phyloP scores from a whole-genome alignment of 2,797 vertebrate species.

The Oreortyx pictus region DNA sequence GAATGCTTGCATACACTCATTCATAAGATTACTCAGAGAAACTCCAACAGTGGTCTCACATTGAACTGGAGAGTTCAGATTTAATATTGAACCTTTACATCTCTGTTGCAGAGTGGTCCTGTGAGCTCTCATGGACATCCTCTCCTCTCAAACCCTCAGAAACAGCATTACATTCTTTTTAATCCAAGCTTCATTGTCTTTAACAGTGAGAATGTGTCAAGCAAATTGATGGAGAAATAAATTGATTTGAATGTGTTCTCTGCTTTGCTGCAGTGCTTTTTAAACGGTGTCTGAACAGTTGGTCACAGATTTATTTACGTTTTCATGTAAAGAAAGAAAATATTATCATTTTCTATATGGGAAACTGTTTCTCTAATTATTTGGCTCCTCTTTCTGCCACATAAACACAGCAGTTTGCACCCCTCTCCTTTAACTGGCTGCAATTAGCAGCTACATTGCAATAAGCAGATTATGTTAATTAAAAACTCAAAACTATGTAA shows the following conservation, averaged over 20 bases:
- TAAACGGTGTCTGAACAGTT: slow-evolving; percentile 59
- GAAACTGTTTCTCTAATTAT: slow-evolving; percentile 70
- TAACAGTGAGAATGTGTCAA: background rate
- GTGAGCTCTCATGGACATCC: rapidly evolving
- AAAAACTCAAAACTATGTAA: slow-evolving; percentile 72
- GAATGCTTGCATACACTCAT: background rate
- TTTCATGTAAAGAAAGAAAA: slow-evolving; percentile 54
- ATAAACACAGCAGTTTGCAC: slow-evolving; percentile 73
- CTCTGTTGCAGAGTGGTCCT: background rate
- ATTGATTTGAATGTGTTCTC: slow-evolving; percentile 22
- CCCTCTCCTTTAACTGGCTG: slow-evolving; percentile 70
- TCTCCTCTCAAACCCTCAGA: background rate
- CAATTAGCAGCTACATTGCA: slow-evolving; percentile 73
- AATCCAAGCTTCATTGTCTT: background rate
- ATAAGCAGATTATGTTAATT: slow-evolving; percentile 74
- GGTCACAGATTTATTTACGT: slow-evolving; percentile 72
- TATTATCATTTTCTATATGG: slow-evolving; percentile 61
- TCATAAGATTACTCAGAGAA: background rate
- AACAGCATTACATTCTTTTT: background rate
- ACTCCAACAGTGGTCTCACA: background rate
- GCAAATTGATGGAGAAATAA: slow-evolving; percentile 35
- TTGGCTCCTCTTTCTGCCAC: slow-evolving; percentile 68
- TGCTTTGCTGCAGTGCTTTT: slow-evolving; percentile 43
- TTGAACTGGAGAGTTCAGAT: background rate
- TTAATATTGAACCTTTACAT: background rate